Base-by-base conservation (phyloP, 2,888 invertebrate species). In the Oxytorus armatus region DNA sequence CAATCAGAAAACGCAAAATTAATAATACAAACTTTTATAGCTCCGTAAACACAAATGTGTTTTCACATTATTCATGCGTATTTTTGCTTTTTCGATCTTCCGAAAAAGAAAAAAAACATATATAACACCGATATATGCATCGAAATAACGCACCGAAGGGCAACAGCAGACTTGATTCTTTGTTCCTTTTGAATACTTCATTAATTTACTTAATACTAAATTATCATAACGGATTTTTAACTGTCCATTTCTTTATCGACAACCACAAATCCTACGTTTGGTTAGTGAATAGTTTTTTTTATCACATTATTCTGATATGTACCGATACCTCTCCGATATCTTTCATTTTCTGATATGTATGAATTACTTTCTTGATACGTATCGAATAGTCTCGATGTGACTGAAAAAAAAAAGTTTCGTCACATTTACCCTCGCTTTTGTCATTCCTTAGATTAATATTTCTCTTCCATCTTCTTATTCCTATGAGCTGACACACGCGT, bases 271-370 rank as follows among this genome's bases (percentile, higher is more conserved):
- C 16, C 44, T 69, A 70, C 44, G 16, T 57, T 21, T 49, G 61
- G 68, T 23, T 68, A 70, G 72, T 72, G 66, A 42, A 59, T 75
- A 4, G 14, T 21, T 16, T 44, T 36, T 51, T 73, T 74, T 80
- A 80, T 80, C 80, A 80, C 80, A 80, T 77, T 29, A 16, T 36
- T 57, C 47, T 47, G 57, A 70, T 57, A 57, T 70, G 51, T 44
- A 29, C 57, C 68, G 68, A 68, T 53, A 21, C n/a, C n/a, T n/a
- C n/a, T n/a, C n/a, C n/a, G n/a, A n/a, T n/a, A n/a, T n/a, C n/a
- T n/a, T n/a, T n/a, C n/a, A 53, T 53, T 53, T 49, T 66, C 36
- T 65, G 47, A 57, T 76, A 69, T 78, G 68, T 59, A 78, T 66
- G 57, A 16, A 36, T 66, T 42, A 36, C 25, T 63, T 53, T 53